Conservation (phyloP, 2,888 invertebrate species). For the Sialis fuliginosa region DNA sequence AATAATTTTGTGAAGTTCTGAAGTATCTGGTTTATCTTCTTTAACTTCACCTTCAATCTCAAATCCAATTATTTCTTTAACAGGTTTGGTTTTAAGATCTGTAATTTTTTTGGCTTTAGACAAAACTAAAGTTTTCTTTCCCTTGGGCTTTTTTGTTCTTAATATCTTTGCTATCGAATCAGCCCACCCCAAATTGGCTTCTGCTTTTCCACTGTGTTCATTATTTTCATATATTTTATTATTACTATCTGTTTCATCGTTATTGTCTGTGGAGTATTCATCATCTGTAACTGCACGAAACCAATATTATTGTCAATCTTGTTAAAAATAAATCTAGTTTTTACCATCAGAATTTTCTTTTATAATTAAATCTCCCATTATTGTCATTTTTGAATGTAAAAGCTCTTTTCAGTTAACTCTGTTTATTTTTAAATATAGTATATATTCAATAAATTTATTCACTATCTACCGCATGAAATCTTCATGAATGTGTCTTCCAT, state of each 20-base stretch:
- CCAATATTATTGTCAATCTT: too few species aligned
- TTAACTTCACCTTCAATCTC: constrained; percentile 46
- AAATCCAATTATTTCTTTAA: constrained; percentile 31
- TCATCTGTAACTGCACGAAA: neutral
- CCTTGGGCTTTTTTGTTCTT: constrained; percentile 52
- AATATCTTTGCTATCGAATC: constrained; percentile 68
- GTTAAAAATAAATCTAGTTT: too few species aligned
- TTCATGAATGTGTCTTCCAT: too few species aligned
- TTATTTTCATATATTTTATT: neutral
- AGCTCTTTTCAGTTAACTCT: too few species aligned
- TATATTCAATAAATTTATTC: too few species aligned
- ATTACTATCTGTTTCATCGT: neutral
- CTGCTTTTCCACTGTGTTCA: too few species aligned
- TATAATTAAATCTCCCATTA: too few species aligned
- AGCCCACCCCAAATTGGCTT: constrained; percentile 58
- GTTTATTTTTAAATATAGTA: too few species aligned
- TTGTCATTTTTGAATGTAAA: too few species aligned
- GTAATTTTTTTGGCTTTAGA: constrained; percentile 62
- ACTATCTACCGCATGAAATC: too few species aligned
- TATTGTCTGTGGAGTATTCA: neutral
- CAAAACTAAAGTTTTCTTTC: constrained; percentile 55
- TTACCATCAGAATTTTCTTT: too few species aligned
- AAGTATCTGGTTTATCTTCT: constrained; percentile 23
- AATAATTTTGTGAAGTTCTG: neutral
- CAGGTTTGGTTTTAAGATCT: constrained; percentile 29